These are phyloP conservation scores for Nyctereutes procyonoides DNA, from an alignment of 2,113 vertebrate species.

Conservation along the genomic window DNA sequence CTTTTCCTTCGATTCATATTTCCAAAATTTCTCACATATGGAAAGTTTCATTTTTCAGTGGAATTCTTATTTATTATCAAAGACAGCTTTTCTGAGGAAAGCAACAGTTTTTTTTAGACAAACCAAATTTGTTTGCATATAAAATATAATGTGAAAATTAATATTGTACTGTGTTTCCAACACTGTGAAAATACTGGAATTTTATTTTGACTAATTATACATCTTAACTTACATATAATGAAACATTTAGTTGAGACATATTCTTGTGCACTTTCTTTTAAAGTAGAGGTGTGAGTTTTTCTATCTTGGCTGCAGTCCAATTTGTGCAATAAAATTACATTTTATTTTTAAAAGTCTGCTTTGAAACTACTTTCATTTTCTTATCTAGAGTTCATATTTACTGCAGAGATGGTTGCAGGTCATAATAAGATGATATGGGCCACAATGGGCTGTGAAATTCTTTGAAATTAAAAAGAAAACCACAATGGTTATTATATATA, in stretches of 20 bases:
- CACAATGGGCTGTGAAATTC: not conserved
- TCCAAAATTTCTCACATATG: conserved; percentile 53
- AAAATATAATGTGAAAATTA: conserved; percentile 78
- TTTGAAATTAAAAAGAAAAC: not conserved
- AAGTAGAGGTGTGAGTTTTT: conserved; percentile 68
- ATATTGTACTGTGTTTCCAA: conserved; percentile 74
- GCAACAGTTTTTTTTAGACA: conserved; percentile 63
- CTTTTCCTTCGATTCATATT: conserved; percentile 21
- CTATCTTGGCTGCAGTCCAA: conserved; percentile 55
- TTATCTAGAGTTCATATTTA: not conserved
- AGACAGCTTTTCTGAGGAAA: conserved; percentile 66
- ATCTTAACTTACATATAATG: conserved; percentile 58
- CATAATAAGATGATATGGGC: not conserved
- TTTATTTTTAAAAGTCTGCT: conserved; percentile 38
- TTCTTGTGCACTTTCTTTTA: conserved; percentile 67
- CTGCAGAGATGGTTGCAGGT: not conserved
- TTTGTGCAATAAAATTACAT: conserved; percentile 54
- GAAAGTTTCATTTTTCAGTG: conserved; percentile 60
- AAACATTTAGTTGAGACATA: conserved; percentile 63
- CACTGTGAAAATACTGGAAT: conserved; percentile 71
- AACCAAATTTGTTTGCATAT: conserved; percentile 73
- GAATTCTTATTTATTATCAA: conserved; percentile 66
- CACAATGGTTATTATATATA: not conserved
- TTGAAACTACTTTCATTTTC: conserved; percentile 44
- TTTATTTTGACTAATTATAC: conserved; percentile 77